Evolutionary conservation across 2,888 invertebrate genomes (phyloP), one percentile per base, ranked within the genome.

Genomic region (Amblyjoppa fuscipennis): DNA sequence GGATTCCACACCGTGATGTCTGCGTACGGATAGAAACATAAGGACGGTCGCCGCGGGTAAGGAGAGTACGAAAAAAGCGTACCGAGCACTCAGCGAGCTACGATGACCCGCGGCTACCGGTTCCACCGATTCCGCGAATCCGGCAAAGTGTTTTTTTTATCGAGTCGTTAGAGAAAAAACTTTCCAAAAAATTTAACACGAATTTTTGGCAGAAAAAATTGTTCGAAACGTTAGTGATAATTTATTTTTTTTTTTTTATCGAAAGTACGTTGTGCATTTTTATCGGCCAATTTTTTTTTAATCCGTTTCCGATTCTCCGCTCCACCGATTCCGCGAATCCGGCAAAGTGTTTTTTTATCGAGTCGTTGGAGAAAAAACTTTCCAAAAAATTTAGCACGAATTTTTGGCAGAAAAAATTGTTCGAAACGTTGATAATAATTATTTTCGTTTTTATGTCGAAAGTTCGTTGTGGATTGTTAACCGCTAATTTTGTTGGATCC

Each of bases 1-100:
- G 81, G 70, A 75, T 71, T 86, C 82, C 84, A 74, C 83, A 75
- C 84, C 81, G 68, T 31, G 81, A 79, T 83, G 80, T 68, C 87
- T 84, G 74, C 81, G 82, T 89, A 84, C 83, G 31, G 31, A 51
- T 64, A 61, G 61, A 74, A 61, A 25, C 56, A 56, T 45, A 45
- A 64, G 28, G 74, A 61, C 45, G 71, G 61, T 74, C 59, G 74
- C 45, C n/a, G 74, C 45, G 61, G 49, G 61, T 74, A 61, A 61
- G 41, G 61, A 61, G 45, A 45, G 45, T 61, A 45, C 6, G 28
- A 64, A 31, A 41, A 38, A 38, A 16, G 38, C 31, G n/a, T n/a
- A 11, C 11, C 59, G 34, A 25, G 45, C 49, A 45, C 59, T 77
- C 59, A 56, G 70, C 28, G 75, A 71, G 59, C 25, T 77, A 51